phyloP scores from a whole-genome alignment of 2,888 invertebrate genomes.

The Aspidiotus destructor region DNA sequence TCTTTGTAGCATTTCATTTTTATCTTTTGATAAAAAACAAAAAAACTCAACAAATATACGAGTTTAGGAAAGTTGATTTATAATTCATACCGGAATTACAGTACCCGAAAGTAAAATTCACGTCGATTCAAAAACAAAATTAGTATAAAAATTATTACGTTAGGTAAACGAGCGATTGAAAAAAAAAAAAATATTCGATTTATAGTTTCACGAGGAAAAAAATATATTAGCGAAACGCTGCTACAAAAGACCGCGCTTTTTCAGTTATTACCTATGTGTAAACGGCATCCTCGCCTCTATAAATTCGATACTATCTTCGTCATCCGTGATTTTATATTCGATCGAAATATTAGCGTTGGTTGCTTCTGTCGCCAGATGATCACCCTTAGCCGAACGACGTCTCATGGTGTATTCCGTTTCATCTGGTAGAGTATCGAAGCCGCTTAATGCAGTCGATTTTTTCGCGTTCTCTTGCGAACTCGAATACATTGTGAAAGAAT shows the following conservation, averaged over 20 bases:
- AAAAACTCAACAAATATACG: too few relatives aligned
- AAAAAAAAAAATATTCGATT: background rate
- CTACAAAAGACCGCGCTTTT: background rate
- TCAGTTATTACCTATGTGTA: constrained; percentile 9
- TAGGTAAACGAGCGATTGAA: too few relatives aligned
- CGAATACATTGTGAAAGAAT: constrained; percentile 17
- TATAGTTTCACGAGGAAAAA: background rate
- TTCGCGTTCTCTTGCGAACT: constrained; percentile 6
- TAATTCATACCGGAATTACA: too few relatives aligned
- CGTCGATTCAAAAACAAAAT: too few relatives aligned
- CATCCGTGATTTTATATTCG: constrained; percentile 65
- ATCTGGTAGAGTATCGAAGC: background rate
- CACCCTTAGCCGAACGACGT: background rate
- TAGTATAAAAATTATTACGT: too few relatives aligned
- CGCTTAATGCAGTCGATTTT: background rate
- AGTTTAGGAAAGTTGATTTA: too few relatives aligned
- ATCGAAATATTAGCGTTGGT: constrained; percentile 44
- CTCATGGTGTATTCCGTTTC: too few relatives aligned
- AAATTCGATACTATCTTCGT: constrained; percentile 54
- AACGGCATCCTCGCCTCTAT: constrained; percentile 32
- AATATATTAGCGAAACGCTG: background rate
- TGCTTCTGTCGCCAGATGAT: background rate
- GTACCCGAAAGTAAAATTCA: too few relatives aligned
- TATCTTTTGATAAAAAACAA: too few relatives aligned
- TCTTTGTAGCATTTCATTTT: too few relatives aligned